Evolutionary conservation across 92 coral and sea anemone species (phyloP), one percentile per base, ranked within the genome.

Genomic region (Palythoa grandiflora): DNA sequence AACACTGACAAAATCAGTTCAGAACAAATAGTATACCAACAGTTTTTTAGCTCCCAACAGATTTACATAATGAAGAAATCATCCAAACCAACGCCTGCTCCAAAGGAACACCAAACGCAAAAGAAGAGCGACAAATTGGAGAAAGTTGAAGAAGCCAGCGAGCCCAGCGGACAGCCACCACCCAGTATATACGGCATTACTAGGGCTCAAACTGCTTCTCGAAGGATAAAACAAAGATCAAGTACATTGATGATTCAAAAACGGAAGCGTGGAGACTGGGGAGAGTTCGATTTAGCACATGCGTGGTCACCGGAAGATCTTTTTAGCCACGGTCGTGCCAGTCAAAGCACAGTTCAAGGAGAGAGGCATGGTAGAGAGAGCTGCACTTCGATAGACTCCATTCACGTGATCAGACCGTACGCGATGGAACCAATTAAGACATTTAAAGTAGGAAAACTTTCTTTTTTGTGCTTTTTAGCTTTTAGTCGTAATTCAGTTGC

Each of bases 221-320:
- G 80, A 73, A 92, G 77, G 14, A 17, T 95, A 20, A 95, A 95
- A 70, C 93, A 89, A 17, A 91, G 90, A 71, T 90, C 94, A 48
- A 75, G 90, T 71, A 88, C 87, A 38, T 16, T 95, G 73, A 91
- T 95, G 84, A 87, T 84, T 38, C 78, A 71, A 63, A 87, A 86
- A 73, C 78, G 92, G 39, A 88, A 92, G 88, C 94, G 93, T 9
- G 98, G 96, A 71, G 98, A 97, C 89, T 93, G 92, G 94, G 99
- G 98, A 80, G 96, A 95, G 91, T 97, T 91, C 63, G 94, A 93
- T 39, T 36, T 95, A 76, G 90, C 94, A 87, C 99, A 97, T 90
- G 91, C 94, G 75, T 95, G 98, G 99, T 93, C 99, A 2, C 98
- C 99, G 9, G 97, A 93, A 50, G 98, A 95, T 44, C 72, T 80